phyloP scores from a whole-genome alignment of 1,140 invertebrate species.

The Anoplophora glabripennis region DNA sequence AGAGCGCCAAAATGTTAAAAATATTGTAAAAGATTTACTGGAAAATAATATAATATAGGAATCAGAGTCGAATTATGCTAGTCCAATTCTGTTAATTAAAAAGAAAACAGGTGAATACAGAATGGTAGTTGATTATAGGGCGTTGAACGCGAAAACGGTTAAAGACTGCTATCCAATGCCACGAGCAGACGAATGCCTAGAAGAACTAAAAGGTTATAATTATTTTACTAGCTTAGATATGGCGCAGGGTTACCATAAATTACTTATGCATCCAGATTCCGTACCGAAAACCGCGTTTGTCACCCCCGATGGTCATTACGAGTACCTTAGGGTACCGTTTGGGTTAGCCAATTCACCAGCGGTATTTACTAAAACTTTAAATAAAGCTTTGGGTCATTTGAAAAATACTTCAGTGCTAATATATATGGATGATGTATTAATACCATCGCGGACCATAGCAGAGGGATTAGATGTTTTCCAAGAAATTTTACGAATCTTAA shows the following conservation, averaged over 20 bases:
- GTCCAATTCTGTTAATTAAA: constrained; percentile 42
- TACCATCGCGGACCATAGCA: too few relatives aligned
- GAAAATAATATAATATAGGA: constrained; percentile 43
- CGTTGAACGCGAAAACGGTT: constrained; percentile 42
- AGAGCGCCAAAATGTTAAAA: constrained; percentile 11
- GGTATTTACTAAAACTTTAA: constrained; percentile 48
- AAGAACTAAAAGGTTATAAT: constrained; percentile 26
- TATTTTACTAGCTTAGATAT: constrained; percentile 39
- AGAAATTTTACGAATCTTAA: too few relatives aligned
- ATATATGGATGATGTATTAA: constrained; percentile 38
- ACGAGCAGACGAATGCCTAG: constrained; percentile 49
- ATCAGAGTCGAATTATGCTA: constrained; percentile 44
- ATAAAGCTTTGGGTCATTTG: constrained; percentile 41
- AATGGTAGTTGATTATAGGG: constrained; percentile 47
- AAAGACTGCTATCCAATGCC: constrained; percentile 49
- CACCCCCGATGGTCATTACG: constrained; percentile 46
- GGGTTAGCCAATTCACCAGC: constrained; percentile 42
- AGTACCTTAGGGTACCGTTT: constrained; percentile 50
- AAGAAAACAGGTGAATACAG: constrained; percentile 41
- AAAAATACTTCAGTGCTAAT: too few relatives aligned
- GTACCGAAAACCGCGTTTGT: constrained; percentile 39
- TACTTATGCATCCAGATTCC: constrained; percentile 39
- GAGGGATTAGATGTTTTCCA: too few relatives aligned
- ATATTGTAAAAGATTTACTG: constrained; percentile 30
- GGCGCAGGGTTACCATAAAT: constrained; percentile 32